Evolutionary conservation across 2,888 invertebrate species (phyloP).

Genomic region (Tridacna crocea): DNA sequence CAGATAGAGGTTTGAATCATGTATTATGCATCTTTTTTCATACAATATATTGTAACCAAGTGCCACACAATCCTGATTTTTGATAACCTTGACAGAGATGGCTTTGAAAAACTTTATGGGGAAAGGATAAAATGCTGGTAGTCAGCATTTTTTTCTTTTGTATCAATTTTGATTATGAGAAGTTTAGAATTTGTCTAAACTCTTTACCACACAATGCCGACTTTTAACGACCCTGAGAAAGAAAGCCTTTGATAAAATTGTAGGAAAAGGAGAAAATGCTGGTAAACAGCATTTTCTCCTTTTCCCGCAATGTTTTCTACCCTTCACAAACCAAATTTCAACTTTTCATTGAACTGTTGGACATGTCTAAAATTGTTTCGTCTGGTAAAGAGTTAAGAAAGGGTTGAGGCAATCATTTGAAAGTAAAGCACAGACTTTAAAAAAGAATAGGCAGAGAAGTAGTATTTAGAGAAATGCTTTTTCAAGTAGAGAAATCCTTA

Average conservation of each 20-base stretch:
- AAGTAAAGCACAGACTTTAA: too few species aligned
- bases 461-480: too few species aligned
- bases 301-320: constrained; percentile 13
- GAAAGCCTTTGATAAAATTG: not conserved
- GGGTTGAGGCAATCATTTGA: not conserved
- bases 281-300: not conserved
- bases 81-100: not conserved
- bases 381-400: constrained; percentile 6
- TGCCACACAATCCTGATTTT: not conserved
- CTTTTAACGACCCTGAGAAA: not conserved
- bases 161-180: too few species aligned
- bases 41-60: too few species aligned
- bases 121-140: not conserved
- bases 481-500: too few species aligned
- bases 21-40: too few species aligned
- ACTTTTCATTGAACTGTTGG: not conserved
- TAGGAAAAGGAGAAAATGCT: not conserved
- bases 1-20: too few species aligned
- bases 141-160: not conserved
- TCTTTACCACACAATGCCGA: not conserved
- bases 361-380: not conserved
- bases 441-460: too few species aligned
- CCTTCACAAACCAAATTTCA: too few species aligned
- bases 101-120: not conserved
- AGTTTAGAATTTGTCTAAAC: too few species aligned